phyloP scores from a whole-genome alignment of 2,113 vertebrate species.

The Serinus canaria region DNA sequence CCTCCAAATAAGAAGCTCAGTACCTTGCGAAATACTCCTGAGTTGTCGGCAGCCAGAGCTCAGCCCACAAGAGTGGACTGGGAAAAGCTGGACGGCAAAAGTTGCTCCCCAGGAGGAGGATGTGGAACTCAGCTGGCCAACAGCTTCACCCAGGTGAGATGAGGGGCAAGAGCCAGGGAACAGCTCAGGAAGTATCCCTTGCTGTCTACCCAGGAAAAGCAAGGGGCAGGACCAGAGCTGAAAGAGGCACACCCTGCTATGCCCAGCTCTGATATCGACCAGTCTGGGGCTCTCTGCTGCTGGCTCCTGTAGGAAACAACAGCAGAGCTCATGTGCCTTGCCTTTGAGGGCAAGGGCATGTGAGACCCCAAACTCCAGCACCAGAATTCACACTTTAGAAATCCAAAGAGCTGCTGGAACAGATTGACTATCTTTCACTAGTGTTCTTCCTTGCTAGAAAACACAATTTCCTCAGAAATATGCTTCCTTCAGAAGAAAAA shows the following conservation, averaged over 20 bases:
- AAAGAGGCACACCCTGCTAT: neutral
- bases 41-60: accelerated
- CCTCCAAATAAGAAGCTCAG: neutral
- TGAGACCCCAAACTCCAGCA: neutral
- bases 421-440: neutral
- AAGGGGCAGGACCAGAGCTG: neutral
- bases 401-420: neutral
- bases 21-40: neutral
- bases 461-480: neutral
- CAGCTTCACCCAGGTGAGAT: neutral
- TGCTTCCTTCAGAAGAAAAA: neutral
- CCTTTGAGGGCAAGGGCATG: neutral
- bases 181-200: neutral
- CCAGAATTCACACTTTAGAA: neutral
- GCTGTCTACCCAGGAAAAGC: neutral
- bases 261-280: neutral
- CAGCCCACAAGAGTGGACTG: neutral
- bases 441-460: neutral
- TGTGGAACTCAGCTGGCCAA: neutral
- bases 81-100: neutral
- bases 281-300: neutral
- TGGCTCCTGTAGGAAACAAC: accelerated
- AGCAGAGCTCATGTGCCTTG: no score
- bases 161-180: neutral
- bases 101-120: neutral